Base-by-base conservation (phyloP, 2,797 vertebrate genomes). In the Dermochelys coriacea region DNA sequence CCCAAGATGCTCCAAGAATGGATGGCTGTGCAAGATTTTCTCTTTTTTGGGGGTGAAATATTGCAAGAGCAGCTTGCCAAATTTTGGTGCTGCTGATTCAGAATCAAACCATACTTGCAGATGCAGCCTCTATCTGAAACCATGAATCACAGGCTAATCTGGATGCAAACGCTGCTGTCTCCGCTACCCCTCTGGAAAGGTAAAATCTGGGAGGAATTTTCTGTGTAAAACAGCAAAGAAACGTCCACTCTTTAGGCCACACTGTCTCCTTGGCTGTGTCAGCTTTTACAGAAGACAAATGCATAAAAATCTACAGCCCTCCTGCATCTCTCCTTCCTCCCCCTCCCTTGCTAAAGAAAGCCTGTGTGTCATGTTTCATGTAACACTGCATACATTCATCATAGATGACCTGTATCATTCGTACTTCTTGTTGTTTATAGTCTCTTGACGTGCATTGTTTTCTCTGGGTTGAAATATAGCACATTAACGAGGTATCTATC, bases 401-500 rank as follows among this genome's bases (percentile, higher is more conserved):
- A 98, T 87, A 96, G 64, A 12, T 97, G 98, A 98, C 98, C 98
- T 98, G 96, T 88, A 96, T 97, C 96, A 88, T 97, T 97, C 97
- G 97, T 96, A 89, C 96, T 97, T 94, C 93, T 97, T 94, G 94
- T 97, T 97, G 97, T 98, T 98, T 98, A 98, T 96, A 95, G 97
- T 97, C 97, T 98, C 98, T 96, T 50, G 37, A 97, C 96, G 77
- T 93, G 90, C 94, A 91, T 98, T 98, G 97, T 98, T 98, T 98
- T 96, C 95, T 96, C 61, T 37, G 78, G 92, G 85, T 96, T 98
- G 98, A 98, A 98, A 97, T 98, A 98, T 91, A 95, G 97, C 95
- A 79, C 93, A 89, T 97, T 98, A 98, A 98, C 97, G 98, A 98
- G 97, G 95, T 91, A 95, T 97, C 96, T 97, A 94, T 98, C 97